Conservation (phyloP, 2,113 vertebrate species). For the Hippoglossus stenolepis region DNA sequence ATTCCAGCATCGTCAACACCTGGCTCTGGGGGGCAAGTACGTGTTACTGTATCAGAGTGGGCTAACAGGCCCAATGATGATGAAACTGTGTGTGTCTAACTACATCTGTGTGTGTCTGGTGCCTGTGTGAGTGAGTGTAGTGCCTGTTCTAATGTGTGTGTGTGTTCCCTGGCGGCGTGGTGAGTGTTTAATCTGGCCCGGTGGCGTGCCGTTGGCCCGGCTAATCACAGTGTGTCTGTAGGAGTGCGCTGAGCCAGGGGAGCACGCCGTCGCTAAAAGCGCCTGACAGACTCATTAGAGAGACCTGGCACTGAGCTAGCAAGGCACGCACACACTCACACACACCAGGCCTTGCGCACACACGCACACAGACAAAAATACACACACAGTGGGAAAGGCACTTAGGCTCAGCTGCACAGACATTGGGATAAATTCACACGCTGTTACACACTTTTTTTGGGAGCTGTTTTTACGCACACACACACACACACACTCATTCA, state of each 20-base stretch:
- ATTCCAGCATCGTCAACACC: constrained; percentile 59
- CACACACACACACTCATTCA: constrained; percentile 56
- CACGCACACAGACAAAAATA: constrained; percentile 1
- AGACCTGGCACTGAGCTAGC: constrained; percentile 79
- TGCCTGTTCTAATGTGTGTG: constrained; percentile 41
- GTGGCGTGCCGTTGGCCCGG: constrained; percentile 81
- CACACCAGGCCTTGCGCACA: neutral
- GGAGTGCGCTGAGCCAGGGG: constrained; percentile 80
- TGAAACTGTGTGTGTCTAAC: constrained; percentile 60
- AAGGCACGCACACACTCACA: constrained; percentile 50
- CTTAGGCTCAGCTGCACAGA: constrained; percentile 64
- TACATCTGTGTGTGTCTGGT: constrained; percentile 44
- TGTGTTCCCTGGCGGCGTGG: constrained; percentile 74
- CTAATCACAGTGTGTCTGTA: constrained; percentile 83
- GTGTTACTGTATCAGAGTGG: constrained; percentile 71
- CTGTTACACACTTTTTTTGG: constrained; percentile 49
- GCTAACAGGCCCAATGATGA: constrained; percentile 68
- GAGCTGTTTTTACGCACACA: constrained; percentile 16
- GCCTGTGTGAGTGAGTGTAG: constrained; percentile 45
- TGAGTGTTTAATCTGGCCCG: constrained; percentile 82
- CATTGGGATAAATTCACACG: constrained; percentile 71
- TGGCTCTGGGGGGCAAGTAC: constrained; percentile 69
- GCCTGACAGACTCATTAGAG: constrained; percentile 85
- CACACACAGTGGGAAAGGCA: constrained; percentile 66
- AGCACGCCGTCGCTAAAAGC: constrained; percentile 81